Conservation (phyloP, 2,113 vertebrate genomes). For the Ammodytes marinus region DNA sequence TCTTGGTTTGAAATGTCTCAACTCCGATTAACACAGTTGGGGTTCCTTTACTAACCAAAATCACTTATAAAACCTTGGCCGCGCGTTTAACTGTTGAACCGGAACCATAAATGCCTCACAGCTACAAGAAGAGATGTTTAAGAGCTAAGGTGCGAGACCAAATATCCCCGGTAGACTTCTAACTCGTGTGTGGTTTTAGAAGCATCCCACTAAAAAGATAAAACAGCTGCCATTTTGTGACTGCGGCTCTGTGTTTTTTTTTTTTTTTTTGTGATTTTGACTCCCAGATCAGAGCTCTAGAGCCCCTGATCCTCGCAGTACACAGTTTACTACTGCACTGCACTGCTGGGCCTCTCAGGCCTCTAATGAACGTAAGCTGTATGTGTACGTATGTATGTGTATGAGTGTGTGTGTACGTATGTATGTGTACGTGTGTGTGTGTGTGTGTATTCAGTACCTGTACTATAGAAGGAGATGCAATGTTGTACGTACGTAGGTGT, state of each 20-base stretch:
- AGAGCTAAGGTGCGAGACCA: neutral
- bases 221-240: conserved; percentile 66
- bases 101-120: neutral
- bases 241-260: conserved; percentile 79
- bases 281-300: conserved; percentile 97
- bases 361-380: conserved; percentile 95
- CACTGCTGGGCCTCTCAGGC: conserved; percentile 92
- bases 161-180: conserved; percentile 26
- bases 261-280: conserved; percentile 84
- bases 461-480: too few species aligned
- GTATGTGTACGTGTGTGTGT: conserved; percentile 6
- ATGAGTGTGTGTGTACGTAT: conserved; percentile 32
- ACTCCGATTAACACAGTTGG: conserved; percentile 23
- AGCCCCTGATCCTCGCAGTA: conserved; percentile 98
- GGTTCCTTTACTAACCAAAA: conserved; percentile 32
- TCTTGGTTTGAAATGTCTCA: conserved; percentile 7
- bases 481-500: neutral
- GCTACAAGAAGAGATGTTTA: conserved; percentile 22
- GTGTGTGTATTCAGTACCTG: neutral
- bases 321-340: conserved; percentile 98
- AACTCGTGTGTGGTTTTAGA: conserved; percentile 46
- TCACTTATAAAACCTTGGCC: neutral
- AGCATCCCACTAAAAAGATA: conserved; percentile 36
- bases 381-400: conserved; percentile 35
- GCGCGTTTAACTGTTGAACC: conserved; percentile 1